Percentiles rank a stretch among this genome's conserved stretches.
Conservation (phyloP, 2,113 vertebrate species). For the Phalacrocorax pelagicus region DNA sequence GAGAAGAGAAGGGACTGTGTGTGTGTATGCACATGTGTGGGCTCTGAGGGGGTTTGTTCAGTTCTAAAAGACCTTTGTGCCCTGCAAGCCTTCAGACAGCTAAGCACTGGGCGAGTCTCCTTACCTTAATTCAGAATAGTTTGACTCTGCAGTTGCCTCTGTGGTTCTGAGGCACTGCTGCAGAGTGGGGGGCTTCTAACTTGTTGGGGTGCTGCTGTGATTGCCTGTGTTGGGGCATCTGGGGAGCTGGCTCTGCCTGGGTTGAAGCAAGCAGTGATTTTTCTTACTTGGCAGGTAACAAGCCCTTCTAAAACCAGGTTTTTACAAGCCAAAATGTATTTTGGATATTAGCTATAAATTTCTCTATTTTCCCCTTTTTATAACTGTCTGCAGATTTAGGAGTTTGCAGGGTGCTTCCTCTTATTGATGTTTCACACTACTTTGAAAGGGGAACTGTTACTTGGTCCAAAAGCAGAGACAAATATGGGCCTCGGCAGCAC, state of each 20-base stretch:
- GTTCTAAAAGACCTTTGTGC: conserved; percentile 12
- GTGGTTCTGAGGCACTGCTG: neutral
- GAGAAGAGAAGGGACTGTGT: conserved; percentile 9
- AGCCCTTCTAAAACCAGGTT: neutral
- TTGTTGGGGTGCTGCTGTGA: neutral
- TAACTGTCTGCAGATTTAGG: neutral
- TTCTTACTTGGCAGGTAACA: neutral
- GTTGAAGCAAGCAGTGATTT: neutral
- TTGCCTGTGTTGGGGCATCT: neutral
- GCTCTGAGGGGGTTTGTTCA: conserved; percentile 4
- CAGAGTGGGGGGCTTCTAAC: neutral
- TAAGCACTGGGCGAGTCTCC: neutral
- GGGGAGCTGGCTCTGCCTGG: neutral
- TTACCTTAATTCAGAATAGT: neutral
- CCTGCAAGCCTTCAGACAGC: neutral
- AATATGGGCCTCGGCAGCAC: neutral
- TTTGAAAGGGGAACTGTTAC: neutral
- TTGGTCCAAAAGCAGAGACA: neutral
- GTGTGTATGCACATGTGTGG: neutral
- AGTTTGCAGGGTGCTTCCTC: neutral
- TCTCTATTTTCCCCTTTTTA: neutral
- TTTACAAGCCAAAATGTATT: neutral
- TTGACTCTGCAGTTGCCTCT: neutral
- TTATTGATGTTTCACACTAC: fast-evolving
- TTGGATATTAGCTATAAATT: neutral